A percentile compares a stretch with the other conserved stretches of the same genome.
Evolutionary conservation across 2,888 invertebrate genomes (phyloP).

Genomic region (Neuroscelio doddi): DNA sequence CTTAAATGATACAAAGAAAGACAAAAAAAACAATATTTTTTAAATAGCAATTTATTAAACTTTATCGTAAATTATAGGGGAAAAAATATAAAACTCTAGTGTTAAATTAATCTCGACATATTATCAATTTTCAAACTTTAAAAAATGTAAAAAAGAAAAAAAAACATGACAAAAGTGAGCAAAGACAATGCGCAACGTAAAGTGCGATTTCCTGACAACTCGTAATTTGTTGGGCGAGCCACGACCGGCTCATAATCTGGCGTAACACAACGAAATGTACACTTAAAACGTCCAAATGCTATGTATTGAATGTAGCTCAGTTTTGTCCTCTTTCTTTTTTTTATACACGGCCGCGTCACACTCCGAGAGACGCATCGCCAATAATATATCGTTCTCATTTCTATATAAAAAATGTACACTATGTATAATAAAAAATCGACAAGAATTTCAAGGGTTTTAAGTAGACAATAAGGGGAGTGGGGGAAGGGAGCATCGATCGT

Average conservation of each 20-base stretch:
- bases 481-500: conserved; percentile 11
- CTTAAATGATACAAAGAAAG: too few species aligned
- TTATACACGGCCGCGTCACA: conserved; percentile 61
- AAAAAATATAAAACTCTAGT: too few species aligned
- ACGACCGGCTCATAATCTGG: too few species aligned
- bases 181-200: conserved; percentile 28
- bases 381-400: conserved; percentile 61
- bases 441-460: conserved; percentile 53
- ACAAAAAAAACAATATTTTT: too few species aligned
- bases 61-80: too few species aligned
- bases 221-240: conserved; percentile 42
- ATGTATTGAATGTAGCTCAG: conserved; percentile 31
- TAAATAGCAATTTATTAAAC: too few species aligned
- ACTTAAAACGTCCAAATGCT: conserved; percentile 43
- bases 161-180: conserved; percentile 9
- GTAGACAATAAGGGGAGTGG: conserved; percentile 19
- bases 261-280: conserved; percentile 45
- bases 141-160: conserved; percentile 10
- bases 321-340: conserved; percentile 47
- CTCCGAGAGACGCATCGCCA: conserved; percentile 55
- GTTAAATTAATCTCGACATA: too few species aligned
- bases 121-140: neutral
- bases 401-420: conserved; percentile 72
- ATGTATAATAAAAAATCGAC: conserved; percentile 70
- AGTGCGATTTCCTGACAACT: conserved; percentile 45